Evolutionary conservation across 2,797 vertebrate genomes (phyloP), one percentile per base, ranked within the genome.

Genomic region (Alcedo quadribrachys): DNA sequence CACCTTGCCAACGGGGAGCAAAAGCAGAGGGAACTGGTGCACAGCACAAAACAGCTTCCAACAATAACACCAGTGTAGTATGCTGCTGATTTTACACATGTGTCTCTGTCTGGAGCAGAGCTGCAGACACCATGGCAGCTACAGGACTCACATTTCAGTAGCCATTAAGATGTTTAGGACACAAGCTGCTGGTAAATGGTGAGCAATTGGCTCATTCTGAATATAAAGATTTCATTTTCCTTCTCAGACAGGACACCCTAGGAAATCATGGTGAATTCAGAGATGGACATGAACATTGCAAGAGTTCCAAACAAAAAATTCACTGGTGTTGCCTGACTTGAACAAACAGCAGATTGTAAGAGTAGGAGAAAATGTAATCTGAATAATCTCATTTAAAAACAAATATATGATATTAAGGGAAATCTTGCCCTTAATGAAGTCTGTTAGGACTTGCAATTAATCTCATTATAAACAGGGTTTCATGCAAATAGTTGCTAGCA

Each of bases 41-140:
- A 48, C 0, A 0, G 0, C 46, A 22, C 14, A 20, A n/a, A 46
- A 0, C 17, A 77, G 4, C 6, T 54, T 61, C 50, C 4, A 10
- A 13, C 45, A 35, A 9, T 0, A 12, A 22, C 8, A 4, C 1
- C 2, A n/a, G 58, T 65, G 12, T 24, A 15, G 17, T 2, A 2
- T 0, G 1, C 2, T 33, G 17, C 2, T 48, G 14, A 6, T 63
- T n/a, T 32, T 6, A 37, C 5, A 19, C 4, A 8, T 6, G 6
- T n/a, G 37, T 40, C 18, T 19, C 27, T 35, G 25, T 16, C n/a
- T 28, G 33, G 12, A 42, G 20, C 57, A 80, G 43, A 75, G 45
- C 58, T 16, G 7, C 17, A 55, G 40, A 18, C 43, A 4, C 8
- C 6, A 11, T 4, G 24, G 14, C 74, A 45, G 19, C 37, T 2